Conservation (phyloP, 2,888 invertebrate species). For the Abrostola triplasia region DNA sequence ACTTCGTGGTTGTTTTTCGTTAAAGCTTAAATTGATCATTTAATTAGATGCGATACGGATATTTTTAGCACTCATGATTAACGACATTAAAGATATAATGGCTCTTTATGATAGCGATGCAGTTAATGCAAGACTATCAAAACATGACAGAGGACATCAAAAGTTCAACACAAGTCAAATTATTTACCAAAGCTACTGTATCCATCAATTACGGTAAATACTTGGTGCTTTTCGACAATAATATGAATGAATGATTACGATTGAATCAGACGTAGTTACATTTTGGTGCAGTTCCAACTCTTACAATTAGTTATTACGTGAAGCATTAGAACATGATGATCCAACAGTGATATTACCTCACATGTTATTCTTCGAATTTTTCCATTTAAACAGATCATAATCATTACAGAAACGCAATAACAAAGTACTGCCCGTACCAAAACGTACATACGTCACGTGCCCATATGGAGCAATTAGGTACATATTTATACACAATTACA, state of each 20-base stretch:
- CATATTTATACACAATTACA: no score
- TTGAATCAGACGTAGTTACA: constrained; percentile 23
- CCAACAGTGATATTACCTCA: constrained; percentile 20
- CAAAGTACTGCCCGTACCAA: no score
- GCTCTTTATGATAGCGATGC: no score
- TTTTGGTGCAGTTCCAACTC: constrained; percentile 43
- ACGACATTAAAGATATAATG: no score
- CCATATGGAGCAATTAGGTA: no score
- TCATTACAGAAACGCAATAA: no score
- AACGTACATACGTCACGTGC: no score
- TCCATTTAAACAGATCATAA: no score
- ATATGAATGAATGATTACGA: constrained; percentile 45
- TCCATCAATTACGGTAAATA: background rate
- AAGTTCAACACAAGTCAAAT: background rate
- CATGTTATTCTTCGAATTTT: background rate
- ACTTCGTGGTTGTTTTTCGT: background rate
- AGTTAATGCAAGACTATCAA: no score
- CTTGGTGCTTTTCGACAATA: constrained; percentile 19
- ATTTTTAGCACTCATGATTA: background rate
- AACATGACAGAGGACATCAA: no score
- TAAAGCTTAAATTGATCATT: background rate
- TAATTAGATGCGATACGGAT: background rate
- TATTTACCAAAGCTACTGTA: background rate
- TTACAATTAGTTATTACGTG: constrained; percentile 35
- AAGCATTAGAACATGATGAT: constrained; percentile 18